Evolutionary conservation across 2,888 invertebrate genomes (phyloP), one percentile per base, ranked within the genome.

Genomic region (Perizoma affinitatum): DNA sequence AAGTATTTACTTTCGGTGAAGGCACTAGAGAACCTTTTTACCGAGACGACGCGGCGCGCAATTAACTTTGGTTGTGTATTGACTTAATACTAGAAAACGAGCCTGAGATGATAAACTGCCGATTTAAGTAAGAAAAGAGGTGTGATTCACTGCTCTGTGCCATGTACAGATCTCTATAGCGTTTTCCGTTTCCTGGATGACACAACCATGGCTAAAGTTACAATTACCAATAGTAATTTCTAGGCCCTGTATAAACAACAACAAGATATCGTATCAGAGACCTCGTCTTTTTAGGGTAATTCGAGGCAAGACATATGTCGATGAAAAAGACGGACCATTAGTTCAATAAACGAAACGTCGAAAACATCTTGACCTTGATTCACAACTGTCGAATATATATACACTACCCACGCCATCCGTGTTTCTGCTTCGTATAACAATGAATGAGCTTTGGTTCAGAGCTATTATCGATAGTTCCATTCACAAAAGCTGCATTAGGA

Each of bases 1-100:
- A 69, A 69, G 69, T 69, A 65, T 67, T 67, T 66, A 63, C 65
- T 69, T 69, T 69, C 54, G 62, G 69, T 60, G 59, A 66, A 66
- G 62, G 67, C 63, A 61, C 58, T 59, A 58, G 54, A 59, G 67
- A 63, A 61, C 50, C 60, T 61, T 61, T 67, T 64, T 58, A 61
- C 57, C 47, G 58, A n/a, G n/a, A 22, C 62, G 50, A 58, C 46
- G 58, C 62, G 49, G 54, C 65, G 62, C 54, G 60, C 64, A 69
- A 67, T 67, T 67, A 64, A 67, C 58, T 67, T 62, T 63, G 55
- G 61, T 61, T 61, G 51, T 54, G 56, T 52, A 54, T 54, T 57
- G 61, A 61, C 57, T 54, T 42, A 58, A 62, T 62, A 59, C 54
- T 61, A 65, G 61, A 57, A 68, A 65, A 58, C 57, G 54, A 60